These are phyloP conservation scores for Rhopilema esculentum DNA, from an alignment of 30 jellyfish, hydroid and myxozoan genomes.

Conservation along the genomic window DNA sequence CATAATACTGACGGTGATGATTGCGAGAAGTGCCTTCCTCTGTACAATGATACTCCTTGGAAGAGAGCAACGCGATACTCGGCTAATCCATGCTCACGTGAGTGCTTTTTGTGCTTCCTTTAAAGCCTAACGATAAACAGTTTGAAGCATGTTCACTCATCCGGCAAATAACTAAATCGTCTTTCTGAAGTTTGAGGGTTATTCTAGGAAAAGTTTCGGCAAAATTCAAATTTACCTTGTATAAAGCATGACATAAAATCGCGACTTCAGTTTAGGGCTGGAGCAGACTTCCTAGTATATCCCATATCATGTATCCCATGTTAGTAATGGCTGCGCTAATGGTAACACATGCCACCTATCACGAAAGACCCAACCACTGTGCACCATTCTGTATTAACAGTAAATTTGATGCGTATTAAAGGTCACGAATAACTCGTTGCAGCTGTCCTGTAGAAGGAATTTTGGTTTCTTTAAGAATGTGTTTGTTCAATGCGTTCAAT, in stretches of 20 bases:
- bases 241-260: too few relatives aligned
- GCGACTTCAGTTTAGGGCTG: too few relatives aligned
- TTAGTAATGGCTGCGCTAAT: too few relatives aligned
- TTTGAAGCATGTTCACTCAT: too few relatives aligned
- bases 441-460: neutral
- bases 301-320: too few relatives aligned
- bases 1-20: conserved; percentile 97
- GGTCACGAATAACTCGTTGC: too few relatives aligned
- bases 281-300: too few relatives aligned
- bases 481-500: neutral
- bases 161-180: too few relatives aligned
- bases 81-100: conserved; percentile 94
- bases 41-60: conserved; percentile 96
- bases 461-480: neutral
- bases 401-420: neutral
- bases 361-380: neutral
- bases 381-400: neutral
- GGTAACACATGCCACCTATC: neutral
- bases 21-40: conserved; percentile 94
- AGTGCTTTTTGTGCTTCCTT: neutral
- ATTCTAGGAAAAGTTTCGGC: too few relatives aligned
- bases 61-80: conserved; percentile 72
- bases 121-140: too few relatives aligned
- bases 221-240: too few relatives aligned
- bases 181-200: too few relatives aligned